phyloP scores from a whole-genome alignment of 2,113 vertebrate species.

The Triplophysa siluroides region DNA sequence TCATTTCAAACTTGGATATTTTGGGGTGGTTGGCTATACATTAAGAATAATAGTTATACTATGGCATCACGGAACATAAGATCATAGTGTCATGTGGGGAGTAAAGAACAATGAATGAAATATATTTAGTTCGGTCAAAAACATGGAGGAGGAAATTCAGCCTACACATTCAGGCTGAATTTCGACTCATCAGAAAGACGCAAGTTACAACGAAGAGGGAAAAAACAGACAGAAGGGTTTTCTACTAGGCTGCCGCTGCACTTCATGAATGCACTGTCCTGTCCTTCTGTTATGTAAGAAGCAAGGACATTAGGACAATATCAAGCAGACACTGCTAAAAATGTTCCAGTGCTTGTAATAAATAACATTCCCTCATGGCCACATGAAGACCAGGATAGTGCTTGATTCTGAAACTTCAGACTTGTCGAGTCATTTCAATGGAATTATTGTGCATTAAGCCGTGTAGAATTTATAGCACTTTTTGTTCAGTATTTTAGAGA shows the following conservation, averaged over 20 bases:
- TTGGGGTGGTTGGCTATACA: neutral
- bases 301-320: neutral
- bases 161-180: constrained; percentile 57
- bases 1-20: constrained; percentile 32
- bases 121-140: constrained; percentile 66
- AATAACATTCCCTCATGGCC: constrained; percentile 1
- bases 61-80: neutral
- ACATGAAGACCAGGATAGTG: neutral
- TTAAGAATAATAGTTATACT: neutral
- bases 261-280: constrained; percentile 9
- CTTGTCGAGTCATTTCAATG: neutral
- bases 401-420: constrained; percentile 1
- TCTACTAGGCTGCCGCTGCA: constrained; percentile 8
- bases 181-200: constrained; percentile 68
- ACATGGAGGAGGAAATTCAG: constrained; percentile 58
- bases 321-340: constrained; percentile 19
- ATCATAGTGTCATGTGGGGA: constrained; percentile 34
- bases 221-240: constrained; percentile 18
- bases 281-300: neutral
- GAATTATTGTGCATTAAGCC: neutral
- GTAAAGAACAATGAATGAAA: constrained; percentile 48
- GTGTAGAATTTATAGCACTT: neutral
- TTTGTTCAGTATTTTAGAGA: constrained; percentile 10
- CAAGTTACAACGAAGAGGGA: neutral
- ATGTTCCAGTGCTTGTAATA: constrained; percentile 22